A percentile compares a stretch with the other conserved stretches of the same genome.
Evolutionary conservation across 2,888 invertebrate species (phyloP).

Genomic region (Pristionchus japonicus): DNA sequence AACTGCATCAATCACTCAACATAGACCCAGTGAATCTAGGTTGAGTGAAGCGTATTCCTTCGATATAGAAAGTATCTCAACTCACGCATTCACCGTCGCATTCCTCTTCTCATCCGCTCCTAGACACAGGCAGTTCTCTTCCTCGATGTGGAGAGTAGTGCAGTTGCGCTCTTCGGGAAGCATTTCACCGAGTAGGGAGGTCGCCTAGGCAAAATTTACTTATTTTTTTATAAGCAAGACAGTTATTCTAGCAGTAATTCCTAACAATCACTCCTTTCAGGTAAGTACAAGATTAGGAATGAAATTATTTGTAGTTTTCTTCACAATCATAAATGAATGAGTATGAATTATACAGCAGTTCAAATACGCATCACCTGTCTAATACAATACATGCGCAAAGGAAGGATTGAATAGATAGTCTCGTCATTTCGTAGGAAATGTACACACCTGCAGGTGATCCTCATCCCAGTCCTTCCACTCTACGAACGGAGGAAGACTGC

Average conservation of each 20-base stretch:
- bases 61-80: background rate
- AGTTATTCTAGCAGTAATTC: too few species aligned
- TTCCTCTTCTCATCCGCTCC: slow-evolving; percentile 16
- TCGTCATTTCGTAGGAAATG: too few species aligned
- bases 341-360: too few species aligned
- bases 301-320: too few species aligned
- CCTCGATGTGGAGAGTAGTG: background rate
- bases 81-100: slow-evolving; percentile 18
- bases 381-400: too few species aligned
- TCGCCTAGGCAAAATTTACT: too few species aligned
- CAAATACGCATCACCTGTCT: too few species aligned
- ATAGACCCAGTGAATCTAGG: background rate
- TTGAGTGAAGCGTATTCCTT: background rate
- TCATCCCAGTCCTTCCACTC: background rate
- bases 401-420: too few species aligned
- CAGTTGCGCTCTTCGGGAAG: slow-evolving; percentile 30
- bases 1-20: background rate
- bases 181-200: background rate
- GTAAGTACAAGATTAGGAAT: too few species aligned
- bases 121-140: slow-evolving; percentile 34
- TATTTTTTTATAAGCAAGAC: too few species aligned
- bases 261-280: too few species aligned
- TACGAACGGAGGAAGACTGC: background rate
- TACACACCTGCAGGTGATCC: background rate
- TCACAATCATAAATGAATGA: too few species aligned